Evolutionary conservation across 2,888 invertebrate species (phyloP).

Genomic region (Noctuana brunneofusca): DNA sequence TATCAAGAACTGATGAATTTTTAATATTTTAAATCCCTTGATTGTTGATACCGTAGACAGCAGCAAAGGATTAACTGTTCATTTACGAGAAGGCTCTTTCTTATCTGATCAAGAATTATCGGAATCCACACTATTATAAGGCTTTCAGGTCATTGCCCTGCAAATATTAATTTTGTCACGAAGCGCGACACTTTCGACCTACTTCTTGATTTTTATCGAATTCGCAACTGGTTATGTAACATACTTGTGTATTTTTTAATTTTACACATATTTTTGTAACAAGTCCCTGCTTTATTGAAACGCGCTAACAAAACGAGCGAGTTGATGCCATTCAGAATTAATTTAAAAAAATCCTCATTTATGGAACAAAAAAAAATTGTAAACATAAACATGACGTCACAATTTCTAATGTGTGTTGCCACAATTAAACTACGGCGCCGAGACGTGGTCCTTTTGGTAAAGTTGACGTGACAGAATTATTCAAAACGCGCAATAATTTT

Average conservation of each 20-base stretch:
- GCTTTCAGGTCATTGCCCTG: slow-evolving; percentile 15
- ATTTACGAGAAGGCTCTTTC: background rate
- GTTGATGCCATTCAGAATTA: background rate
- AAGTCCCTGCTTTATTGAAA: too few species aligned
- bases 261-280: too few species aligned
- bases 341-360: too few species aligned
- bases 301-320: too few species aligned
- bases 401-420: too few species aligned
- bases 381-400: too few species aligned
- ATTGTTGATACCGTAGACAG: background rate
- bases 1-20: too few species aligned
- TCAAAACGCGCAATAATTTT: slow-evolving; percentile 23
- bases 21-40: too few species aligned
- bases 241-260: too few species aligned
- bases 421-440: too few species aligned
- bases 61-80: background rate
- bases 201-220: slow-evolving; percentile 12
- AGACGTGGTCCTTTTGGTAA: too few species aligned
- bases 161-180: slow-evolving; percentile 13
- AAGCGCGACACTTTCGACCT: slow-evolving; percentile 10
- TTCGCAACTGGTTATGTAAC: slow-evolving; percentile 30
- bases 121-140: background rate
- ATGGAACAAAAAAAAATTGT: too few species aligned
- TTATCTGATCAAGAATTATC: background rate
- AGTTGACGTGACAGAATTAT: slow-evolving; percentile 21